Conservation (phyloP, 2,888 invertebrate species). For the Dexiosoma caninum region DNA sequence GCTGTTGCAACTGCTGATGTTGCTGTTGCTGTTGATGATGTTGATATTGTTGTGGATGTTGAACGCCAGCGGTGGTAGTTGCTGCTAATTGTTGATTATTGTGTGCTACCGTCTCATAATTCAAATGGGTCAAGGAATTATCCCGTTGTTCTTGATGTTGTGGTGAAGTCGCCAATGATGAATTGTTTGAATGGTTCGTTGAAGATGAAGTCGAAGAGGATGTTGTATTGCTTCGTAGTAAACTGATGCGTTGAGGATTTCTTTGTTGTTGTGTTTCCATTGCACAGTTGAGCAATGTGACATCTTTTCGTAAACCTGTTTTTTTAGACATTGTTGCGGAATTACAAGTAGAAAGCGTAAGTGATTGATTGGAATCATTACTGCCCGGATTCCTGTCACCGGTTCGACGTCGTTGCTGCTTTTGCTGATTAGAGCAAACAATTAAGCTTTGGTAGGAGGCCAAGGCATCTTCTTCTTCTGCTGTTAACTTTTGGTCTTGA, state of each 20-base stretch:
- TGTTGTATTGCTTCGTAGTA: constrained; percentile 57
- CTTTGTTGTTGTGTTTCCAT: constrained; percentile 69
- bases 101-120: constrained; percentile 45
- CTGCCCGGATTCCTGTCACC: constrained; percentile 65
- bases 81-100: constrained; percentile 35
- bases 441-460: constrained; percentile 63
- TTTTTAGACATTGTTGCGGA: constrained; percentile 64
- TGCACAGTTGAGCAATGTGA: constrained; percentile 77
- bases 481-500: constrained; percentile 43
- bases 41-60: constrained; percentile 25
- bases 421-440: constrained; percentile 57
- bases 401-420: constrained; percentile 58
- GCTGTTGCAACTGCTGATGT: constrained; percentile 50
- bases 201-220: constrained; percentile 49
- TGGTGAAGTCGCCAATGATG: constrained; percentile 48
- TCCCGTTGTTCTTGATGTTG: constrained; percentile 49
- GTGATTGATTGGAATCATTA: constrained; percentile 68
- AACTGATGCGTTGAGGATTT: constrained; percentile 49
- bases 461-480: constrained; percentile 47
- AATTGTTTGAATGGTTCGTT: constrained; percentile 34
- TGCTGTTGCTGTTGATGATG: constrained; percentile 49
- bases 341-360: constrained; percentile 71
- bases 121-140: constrained; percentile 38
- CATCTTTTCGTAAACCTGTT: constrained; percentile 75
- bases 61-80: constrained; percentile 56